These are phyloP conservation scores for Drosophila ironensis DNA, from an alignment of 1,140 invertebrate species.

Conservation along the genomic window DNA sequence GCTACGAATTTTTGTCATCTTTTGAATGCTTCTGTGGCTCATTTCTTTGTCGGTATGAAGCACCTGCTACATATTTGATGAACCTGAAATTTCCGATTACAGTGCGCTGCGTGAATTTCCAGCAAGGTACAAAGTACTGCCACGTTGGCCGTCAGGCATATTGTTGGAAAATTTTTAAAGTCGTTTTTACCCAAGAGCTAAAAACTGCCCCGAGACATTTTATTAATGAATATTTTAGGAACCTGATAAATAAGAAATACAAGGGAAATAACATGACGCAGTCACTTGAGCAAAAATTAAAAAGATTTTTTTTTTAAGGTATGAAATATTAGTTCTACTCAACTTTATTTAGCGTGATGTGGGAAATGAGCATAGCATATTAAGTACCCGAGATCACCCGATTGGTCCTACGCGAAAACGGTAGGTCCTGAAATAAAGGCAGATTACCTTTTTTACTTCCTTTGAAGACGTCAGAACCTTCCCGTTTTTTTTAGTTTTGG, in stretches of 20 bases:
- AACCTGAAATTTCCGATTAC: constrained; percentile 70
- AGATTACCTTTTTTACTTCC: constrained; percentile 11
- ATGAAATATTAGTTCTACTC: constrained; percentile 54
- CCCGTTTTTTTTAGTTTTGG: constrained; percentile 62
- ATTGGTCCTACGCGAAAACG: no score
- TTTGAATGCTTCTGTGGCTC: constrained; percentile 4
- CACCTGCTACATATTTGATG: constrained; percentile 68
- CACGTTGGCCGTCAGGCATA: constrained; percentile 27
- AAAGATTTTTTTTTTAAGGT: no score
- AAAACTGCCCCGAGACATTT: constrained; percentile 66
- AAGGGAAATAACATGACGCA: no score
- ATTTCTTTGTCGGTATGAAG: constrained; percentile 3
- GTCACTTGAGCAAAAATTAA: no score
- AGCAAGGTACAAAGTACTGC: constrained; percentile 11
- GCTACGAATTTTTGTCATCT: constrained; percentile 56
- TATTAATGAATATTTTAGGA: constrained; percentile 69
- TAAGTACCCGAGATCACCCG: constrained; percentile 33
- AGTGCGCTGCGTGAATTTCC: constrained; percentile 53
- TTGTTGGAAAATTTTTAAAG: constrained; percentile 48
- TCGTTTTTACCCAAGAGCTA: constrained; percentile 50
- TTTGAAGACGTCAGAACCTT: constrained; percentile 45
- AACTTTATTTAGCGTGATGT: constrained; percentile 43
- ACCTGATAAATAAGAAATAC: constrained; percentile 48
- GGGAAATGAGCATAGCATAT: constrained; percentile 42
- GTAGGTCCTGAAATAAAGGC: constrained; percentile 11